A percentile compares a stretch with the other conserved stretches of the same genome.
These are phyloP conservation scores for Aromia moschata DNA, from an alignment of 2,888 invertebrate genomes.

Conservation along the genomic window DNA sequence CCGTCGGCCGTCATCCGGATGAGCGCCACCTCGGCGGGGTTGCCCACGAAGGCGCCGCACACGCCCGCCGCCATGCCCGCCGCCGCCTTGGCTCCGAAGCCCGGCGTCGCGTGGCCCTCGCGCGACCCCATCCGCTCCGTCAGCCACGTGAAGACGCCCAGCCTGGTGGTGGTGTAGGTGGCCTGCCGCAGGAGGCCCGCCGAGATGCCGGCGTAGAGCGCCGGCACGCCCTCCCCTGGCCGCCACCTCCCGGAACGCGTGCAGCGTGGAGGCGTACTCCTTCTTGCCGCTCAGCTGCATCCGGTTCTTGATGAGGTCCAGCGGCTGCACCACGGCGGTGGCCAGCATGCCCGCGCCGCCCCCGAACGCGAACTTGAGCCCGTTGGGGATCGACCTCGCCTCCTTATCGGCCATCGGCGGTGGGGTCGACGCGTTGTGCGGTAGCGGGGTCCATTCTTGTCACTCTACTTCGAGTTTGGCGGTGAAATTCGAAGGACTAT, in stretches of 20 bases:
- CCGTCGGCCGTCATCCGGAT: slow-evolving; percentile 99
- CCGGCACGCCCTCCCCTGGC: slow-evolving; percentile 82
- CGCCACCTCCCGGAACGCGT: slow-evolving; percentile 78
- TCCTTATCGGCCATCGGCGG: background rate
- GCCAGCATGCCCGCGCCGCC: background rate
- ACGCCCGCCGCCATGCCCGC: slow-evolving; percentile 89
- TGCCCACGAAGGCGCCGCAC: slow-evolving; percentile 89
- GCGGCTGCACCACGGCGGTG: slow-evolving; percentile 8
- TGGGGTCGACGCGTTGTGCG: too few species aligned
- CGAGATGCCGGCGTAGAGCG: slow-evolving; percentile 89
- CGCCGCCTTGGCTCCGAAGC: slow-evolving; percentile 80
- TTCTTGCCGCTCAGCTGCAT: slow-evolving; percentile 7
- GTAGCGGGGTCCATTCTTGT: too few species aligned
- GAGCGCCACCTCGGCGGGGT: slow-evolving; percentile 95
- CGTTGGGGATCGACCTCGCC: background rate
- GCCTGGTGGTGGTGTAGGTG: slow-evolving; percentile 94
- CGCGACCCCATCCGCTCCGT: slow-evolving; percentile 69
- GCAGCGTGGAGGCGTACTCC: background rate
- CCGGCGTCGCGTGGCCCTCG: slow-evolving; percentile 75
- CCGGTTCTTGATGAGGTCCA: slow-evolving; percentile 22
- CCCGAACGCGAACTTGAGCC: background rate
- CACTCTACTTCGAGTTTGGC: too few species aligned
- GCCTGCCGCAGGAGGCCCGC: slow-evolving; percentile 87
- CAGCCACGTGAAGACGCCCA: slow-evolving; percentile 92
- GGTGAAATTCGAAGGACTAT: too few species aligned